Evolutionary conservation across 2,797 vertebrate genomes (phyloP), one percentile per base, ranked within the genome.

Genomic region (Microhierax caerulescens): DNA sequence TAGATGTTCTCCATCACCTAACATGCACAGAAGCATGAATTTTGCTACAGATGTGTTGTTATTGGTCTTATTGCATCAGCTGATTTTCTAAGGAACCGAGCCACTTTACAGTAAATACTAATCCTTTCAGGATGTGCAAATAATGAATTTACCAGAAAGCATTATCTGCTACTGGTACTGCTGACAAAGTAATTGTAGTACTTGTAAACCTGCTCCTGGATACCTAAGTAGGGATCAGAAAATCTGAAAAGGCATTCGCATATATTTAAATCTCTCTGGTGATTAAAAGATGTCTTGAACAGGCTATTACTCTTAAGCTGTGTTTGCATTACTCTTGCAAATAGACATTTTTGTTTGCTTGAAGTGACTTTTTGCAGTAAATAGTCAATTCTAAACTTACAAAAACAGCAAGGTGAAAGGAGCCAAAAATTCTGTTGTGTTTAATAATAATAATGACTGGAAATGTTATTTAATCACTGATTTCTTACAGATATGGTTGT

Each of bases 281-380:
- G 48, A 90, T 97, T 94, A 91, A 95, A 51, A 89, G 56, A 73
- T 85, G 43, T 80, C 77, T 93, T 77, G 79, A 96, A 78, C 86
- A 95, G 30, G 67, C 84, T 96, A 86, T 96, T 97, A 96, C 70
- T 93, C 47, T 75, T 95, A 91, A 92, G 32, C 63, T 75, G 22
- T 95, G 84, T 95, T 96, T 95, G 91, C 94, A 95, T 95, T 86
- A 87, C 90, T 85, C 65, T 96, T 96, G 81, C 37, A 96, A 94
- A 93, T 91, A 61, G 84, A 70, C 30, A 11, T 74, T 96, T 79
- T 91, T 80, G 59, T 93, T 96, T 92, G 13, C 94, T 93, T 76
- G 74, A 76, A 81, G 75, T 90, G 84, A 77, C 45, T 63, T 82
- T 96, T 96, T 94, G 41, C 79, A 93, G 91, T 91, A 76, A 95